Percentiles rank a stretch among this genome's conserved stretches.
These are phyloP conservation scores for Drosophila macrospina DNA, from an alignment of 2,888 invertebrate species.

Conservation along the genomic window DNA sequence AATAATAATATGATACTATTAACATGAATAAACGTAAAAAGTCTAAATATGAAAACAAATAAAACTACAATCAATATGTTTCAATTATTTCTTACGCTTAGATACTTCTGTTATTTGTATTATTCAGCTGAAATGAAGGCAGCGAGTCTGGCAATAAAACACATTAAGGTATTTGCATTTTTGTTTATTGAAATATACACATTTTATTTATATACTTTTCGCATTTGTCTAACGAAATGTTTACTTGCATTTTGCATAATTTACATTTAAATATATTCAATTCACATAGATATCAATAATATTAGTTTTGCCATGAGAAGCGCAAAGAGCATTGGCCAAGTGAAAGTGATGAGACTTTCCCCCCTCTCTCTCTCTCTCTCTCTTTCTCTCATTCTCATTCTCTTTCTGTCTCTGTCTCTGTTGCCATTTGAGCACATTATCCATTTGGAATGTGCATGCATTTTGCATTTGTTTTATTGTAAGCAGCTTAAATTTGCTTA, in stretches of 20 bases:
- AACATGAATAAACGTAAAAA: conserved; percentile 65
- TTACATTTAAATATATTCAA: conserved; percentile 72
- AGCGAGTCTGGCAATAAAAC: not conserved
- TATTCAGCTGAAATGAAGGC: not conserved
- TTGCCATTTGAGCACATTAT: not conserved
- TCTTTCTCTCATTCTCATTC: not conserved
- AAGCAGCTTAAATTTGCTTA: conserved; percentile 38
- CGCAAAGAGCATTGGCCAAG: not conserved
- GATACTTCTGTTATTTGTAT: not conserved
- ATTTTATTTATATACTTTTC: conserved; percentile 47
- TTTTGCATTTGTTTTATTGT: conserved; percentile 9
- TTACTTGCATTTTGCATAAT: conserved; percentile 34
- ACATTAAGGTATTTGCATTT: conserved; percentile 17
- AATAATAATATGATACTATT: conserved; percentile 57
- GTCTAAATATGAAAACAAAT: conserved; percentile 39
- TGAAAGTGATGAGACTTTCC: not conserved
- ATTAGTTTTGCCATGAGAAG: conserved; percentile 27
- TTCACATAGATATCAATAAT: conserved; percentile 65
- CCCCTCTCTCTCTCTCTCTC: not conserved
- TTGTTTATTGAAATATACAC: conserved; percentile 49
- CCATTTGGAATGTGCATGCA: conserved; percentile 14
- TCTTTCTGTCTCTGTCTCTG: not conserved
- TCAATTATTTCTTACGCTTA: not conserved
- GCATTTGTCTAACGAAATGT: conserved; percentile 52
- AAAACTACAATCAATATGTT: not conserved